A percentile compares a stretch with the other conserved stretches of the same genome.
Conservation (phyloP, 2,113 vertebrate genomes). For the Heteronetta atricapilla region DNA sequence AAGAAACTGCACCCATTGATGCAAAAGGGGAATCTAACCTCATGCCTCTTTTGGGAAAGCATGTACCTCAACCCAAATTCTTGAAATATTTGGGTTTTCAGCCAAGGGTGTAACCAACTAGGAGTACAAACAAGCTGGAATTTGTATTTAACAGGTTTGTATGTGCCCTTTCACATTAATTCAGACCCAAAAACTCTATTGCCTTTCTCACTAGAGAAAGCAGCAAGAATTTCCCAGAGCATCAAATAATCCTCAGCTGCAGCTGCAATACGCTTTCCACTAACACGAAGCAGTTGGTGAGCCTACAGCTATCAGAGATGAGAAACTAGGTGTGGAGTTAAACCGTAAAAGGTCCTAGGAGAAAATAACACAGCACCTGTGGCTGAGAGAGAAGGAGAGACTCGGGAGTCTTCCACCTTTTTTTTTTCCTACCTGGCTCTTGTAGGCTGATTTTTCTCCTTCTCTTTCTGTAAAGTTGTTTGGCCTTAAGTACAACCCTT, state of each 20-base stretch:
- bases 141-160: slow-evolving; percentile 23
- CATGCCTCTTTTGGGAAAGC: slow-evolving; percentile 23
- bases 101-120: slow-evolving; percentile 56
- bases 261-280: background rate
- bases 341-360: background rate
- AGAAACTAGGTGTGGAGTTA: background rate
- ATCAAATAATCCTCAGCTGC: background rate
- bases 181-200: background rate
- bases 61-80: slow-evolving; percentile 58
- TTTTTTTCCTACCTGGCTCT: background rate
- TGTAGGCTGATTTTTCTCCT: background rate
- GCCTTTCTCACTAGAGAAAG: background rate
- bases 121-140: slow-evolving; percentile 63
- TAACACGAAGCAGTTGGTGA: background rate
- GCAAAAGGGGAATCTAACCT: slow-evolving; percentile 36
- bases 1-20: slow-evolving; percentile 27
- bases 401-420: background rate
- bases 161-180: slow-evolving; percentile 9
- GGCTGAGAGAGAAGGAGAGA: background rate
- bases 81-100: slow-evolving; percentile 50
- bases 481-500: background rate
- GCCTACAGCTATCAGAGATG: background rate
- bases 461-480: background rate
- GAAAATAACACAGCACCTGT: background rate
- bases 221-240: background rate